A percentile compares a stretch with the other conserved stretches of the same genome.
Conservation (phyloP, 2,888 invertebrate species). For the Dolomedes plantarius region DNA sequence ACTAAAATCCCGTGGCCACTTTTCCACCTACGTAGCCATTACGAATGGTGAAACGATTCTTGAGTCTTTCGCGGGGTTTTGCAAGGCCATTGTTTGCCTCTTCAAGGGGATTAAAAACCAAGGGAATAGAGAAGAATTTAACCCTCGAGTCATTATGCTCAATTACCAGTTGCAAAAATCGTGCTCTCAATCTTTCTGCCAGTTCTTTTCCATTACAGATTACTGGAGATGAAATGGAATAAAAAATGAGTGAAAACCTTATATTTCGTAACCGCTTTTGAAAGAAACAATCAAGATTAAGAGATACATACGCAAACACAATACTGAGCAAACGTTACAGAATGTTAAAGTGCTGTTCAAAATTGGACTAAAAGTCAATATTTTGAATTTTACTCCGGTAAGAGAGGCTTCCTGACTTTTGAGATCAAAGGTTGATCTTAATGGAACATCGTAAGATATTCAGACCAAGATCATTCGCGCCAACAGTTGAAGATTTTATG, state of each 20-base stretch:
- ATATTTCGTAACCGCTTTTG: neutral
- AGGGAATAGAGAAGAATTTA: conserved; percentile 27
- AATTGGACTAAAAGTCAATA: no score
- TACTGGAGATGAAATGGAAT: conserved; percentile 6
- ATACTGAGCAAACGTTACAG: no score
- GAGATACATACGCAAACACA: neutral
- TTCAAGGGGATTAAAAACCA: conserved; percentile 38
- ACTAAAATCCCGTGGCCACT: conserved; percentile 15
- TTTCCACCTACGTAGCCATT: conserved; percentile 36
- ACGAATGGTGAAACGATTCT: conserved; percentile 3
- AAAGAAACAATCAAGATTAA: conserved; percentile 12
- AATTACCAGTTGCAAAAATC: conserved; percentile 30
- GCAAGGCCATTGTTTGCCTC: conserved; percentile 41
- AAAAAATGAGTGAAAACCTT: neutral
- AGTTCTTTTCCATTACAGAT: conserved; percentile 3
- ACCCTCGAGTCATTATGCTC: conserved; percentile 34
- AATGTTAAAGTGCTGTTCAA: no score
- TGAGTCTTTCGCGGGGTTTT: conserved; percentile 22
- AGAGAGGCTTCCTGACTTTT: no score
- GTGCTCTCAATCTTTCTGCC: conserved; percentile 3
- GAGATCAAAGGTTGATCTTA: no score
- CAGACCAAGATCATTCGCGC: no score
- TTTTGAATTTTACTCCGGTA: no score
- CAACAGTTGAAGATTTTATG: no score
- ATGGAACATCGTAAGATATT: no score